Conservation (phyloP, 2,888 invertebrate genomes). For the Dorcus hopei region DNA sequence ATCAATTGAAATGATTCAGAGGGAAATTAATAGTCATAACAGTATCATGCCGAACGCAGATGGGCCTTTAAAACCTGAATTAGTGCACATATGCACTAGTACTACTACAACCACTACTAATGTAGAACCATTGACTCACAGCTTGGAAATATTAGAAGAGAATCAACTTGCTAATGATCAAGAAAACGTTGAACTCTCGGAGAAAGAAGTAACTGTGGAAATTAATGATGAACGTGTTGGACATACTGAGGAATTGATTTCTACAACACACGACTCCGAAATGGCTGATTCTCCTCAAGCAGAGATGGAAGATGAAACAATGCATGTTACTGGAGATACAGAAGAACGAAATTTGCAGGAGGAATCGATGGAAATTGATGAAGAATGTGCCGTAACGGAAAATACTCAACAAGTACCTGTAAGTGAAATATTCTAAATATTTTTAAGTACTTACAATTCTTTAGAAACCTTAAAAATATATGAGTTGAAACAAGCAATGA, state of each 20-base stretch:
- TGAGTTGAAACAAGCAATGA: too few species aligned
- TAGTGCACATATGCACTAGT: neutral
- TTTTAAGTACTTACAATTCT: too few species aligned
- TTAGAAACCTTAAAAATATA: too few species aligned
- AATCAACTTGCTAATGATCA: neutral
- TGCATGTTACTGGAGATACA: conserved; percentile 3
- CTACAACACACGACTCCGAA: too few species aligned
- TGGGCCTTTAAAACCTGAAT: neutral
- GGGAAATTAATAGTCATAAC: conserved; percentile 42
- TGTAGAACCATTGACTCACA: conserved; percentile 4
- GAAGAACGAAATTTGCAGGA: conserved; percentile 5
- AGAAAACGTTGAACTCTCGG: neutral
- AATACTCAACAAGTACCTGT: conserved; percentile 11
- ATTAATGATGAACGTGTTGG: neutral
- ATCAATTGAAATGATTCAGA: conserved; percentile 49
- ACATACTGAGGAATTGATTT: neutral
- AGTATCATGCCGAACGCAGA: neutral
- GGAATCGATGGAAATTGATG: conserved; percentile 27
- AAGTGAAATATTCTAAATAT: neutral
- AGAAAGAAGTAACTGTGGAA: neutral
- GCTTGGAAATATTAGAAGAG: conserved; percentile 4
- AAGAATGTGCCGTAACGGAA: conserved; percentile 18
- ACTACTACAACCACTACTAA: neutral
- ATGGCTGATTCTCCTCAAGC: neutral
- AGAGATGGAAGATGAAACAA: conserved; percentile 4